Evolutionary conservation across 2,888 invertebrate species (phyloP), one percentile per base, ranked within the genome.

Genomic region (Lycophotia porphyrea): DNA sequence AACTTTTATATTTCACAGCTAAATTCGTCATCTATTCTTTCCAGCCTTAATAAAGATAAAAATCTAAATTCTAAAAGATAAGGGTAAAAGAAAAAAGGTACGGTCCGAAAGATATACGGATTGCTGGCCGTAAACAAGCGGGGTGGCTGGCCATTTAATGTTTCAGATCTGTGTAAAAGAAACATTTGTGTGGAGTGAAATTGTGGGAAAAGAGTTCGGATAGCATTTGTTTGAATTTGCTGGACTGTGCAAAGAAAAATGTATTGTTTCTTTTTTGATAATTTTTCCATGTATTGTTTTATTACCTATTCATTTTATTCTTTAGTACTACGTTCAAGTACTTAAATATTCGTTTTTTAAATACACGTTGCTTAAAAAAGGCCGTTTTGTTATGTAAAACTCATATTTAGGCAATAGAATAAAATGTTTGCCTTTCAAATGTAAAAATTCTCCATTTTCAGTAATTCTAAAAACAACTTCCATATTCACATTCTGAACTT

Each of bases 41-140:
- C 36, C 77, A 55, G 60, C 67, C 76, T 49, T 81, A 84, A 86
- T 86, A 87, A 87, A 86, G 88, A 87, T 86, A 86, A 80, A 83
- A 82, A 63, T 63, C 63, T 63, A 63, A 63, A 63, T 63, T 87
- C 81, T 71, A 71, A 84, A 82, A 82, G 86, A 87, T 87, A 84
- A 79, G 74, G 77, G 79, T 82, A 42, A 61, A 78, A 81, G 73
- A 58, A 74, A 78, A 77, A 87, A 83, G 76, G 80, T 77, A 77
- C 72, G 70, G 80, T 71, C 79, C 72, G 79, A 74, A 71, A 85
- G 80, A 83, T 78, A 83, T 84, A 81, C 76, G 84, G 84, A 65
- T 80, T 80, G 84, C 66, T 78, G 76, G 76, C 76, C 76, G 77
- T 87, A 82, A 84, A 87, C 84, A 87, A 73, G 78, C 66, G 77